Evolutionary conservation across 2,113 vertebrate species (phyloP).

Genomic region (Neotoma lepida): DNA sequence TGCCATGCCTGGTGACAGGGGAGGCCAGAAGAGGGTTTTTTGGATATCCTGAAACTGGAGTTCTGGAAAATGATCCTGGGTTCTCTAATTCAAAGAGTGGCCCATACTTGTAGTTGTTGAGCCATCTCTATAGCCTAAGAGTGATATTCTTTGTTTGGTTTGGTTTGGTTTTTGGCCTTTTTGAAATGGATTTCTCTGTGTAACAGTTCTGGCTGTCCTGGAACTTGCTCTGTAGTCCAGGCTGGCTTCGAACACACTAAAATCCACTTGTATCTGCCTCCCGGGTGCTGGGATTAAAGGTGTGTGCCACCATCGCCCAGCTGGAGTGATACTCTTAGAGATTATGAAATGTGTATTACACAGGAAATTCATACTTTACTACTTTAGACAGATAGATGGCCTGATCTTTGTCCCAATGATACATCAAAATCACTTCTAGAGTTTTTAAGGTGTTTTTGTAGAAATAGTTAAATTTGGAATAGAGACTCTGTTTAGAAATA

Average conservation of each 20-base stretch:
- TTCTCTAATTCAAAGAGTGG: neutral
- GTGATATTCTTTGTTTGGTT: neutral
- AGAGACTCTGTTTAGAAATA: neutral
- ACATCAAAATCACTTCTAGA: conserved; percentile 19
- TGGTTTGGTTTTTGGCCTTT: too few relatives aligned
- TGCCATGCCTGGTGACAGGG: neutral
- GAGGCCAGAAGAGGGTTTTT: neutral
- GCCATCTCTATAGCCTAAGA: neutral
- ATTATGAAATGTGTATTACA: neutral
- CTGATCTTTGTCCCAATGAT: conserved; percentile 16
- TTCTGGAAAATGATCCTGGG: neutral
- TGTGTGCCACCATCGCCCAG: too few relatives aligned
- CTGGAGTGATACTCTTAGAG: neutral
- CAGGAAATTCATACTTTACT: neutral
- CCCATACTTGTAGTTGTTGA: neutral
- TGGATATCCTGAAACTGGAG: neutral
- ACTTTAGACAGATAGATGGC: neutral
- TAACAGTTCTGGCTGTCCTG: too few relatives aligned
- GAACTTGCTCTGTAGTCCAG: too few relatives aligned
- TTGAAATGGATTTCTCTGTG: too few relatives aligned
- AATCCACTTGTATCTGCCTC: too few relatives aligned
- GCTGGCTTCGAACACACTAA: too few relatives aligned
- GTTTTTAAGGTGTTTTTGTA: conserved; percentile 20
- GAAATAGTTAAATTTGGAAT: conserved; percentile 42
- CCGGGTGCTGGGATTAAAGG: too few relatives aligned